Evolutionary conservation across 2,797 vertebrate genomes (phyloP).

Genomic region (Gymnopithys bicolor): DNA sequence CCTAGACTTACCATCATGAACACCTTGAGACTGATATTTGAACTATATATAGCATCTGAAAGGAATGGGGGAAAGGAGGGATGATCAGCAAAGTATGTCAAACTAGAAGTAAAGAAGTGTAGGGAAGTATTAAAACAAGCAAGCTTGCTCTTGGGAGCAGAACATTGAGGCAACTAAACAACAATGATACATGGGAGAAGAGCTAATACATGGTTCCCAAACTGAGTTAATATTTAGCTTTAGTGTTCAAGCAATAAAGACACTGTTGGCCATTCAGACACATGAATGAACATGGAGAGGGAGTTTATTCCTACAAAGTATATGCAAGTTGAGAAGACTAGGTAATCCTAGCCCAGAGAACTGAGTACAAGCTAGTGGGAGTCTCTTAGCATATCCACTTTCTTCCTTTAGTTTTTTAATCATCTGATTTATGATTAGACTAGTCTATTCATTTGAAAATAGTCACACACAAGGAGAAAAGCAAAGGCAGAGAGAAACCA

Average conservation of each 20-base stretch:
- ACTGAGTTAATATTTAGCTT: background rate
- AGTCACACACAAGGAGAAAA: background rate
- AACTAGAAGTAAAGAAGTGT: background rate
- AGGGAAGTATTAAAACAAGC: background rate
- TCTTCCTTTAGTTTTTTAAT: background rate
- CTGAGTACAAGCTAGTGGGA: background rate
- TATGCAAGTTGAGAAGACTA: background rate
- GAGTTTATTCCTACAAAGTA: background rate
- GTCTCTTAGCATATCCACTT: background rate
- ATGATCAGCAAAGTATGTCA: background rate
- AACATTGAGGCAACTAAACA: background rate
- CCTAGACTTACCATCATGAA: background rate
- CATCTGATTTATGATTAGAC: background rate
- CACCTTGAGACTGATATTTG: background rate
- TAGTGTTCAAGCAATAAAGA: background rate
- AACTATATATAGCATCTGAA: background rate
- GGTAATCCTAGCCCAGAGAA: background rate
- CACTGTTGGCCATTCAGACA: background rate
- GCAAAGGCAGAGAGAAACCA: background rate
- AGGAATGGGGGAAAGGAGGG: background rate
- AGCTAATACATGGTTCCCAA: background rate
- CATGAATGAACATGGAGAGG: background rate
- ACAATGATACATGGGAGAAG: background rate
- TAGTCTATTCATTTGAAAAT: background rate
- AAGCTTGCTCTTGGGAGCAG: background rate